These are phyloP conservation scores for Strigops habroptila DNA, from an alignment of 2,113 vertebrate genomes.

Conservation along the genomic window DNA sequence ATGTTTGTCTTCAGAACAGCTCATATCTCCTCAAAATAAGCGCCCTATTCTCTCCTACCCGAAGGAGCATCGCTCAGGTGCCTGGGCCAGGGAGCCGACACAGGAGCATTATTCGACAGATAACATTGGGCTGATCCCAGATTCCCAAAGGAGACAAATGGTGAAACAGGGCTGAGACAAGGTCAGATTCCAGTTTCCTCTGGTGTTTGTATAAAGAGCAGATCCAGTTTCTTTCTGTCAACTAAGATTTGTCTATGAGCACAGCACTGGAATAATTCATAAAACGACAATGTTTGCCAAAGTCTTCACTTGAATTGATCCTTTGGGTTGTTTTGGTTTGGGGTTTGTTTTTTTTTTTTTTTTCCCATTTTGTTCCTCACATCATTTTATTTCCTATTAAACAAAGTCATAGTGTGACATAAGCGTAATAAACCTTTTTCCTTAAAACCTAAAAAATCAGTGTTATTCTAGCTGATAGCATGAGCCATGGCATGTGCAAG, in stretches of 20 bases:
- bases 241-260: neutral
- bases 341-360: neutral
- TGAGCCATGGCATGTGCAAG: neutral
- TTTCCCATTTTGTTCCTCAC: neutral
- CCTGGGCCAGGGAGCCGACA: neutral
- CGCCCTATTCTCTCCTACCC: neutral
- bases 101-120: neutral
- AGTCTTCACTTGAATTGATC: neutral
- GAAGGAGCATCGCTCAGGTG: neutral
- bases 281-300: constrained; percentile 6
- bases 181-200: constrained; percentile 31
- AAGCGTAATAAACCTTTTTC: neutral
- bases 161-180: neutral
- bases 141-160: constrained; percentile 6
- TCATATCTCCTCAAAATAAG: neutral
- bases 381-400: constrained; percentile 12
- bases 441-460: neutral
- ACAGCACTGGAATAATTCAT: neutral
- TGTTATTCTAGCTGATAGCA: neutral
- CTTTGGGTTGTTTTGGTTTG: neutral
- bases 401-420: neutral
- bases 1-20: neutral
- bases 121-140: neutral
- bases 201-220: neutral
- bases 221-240: neutral